phyloP scores from a whole-genome alignment of 2,113 vertebrate genomes.

The Misgurnus mizolepis region DNA sequence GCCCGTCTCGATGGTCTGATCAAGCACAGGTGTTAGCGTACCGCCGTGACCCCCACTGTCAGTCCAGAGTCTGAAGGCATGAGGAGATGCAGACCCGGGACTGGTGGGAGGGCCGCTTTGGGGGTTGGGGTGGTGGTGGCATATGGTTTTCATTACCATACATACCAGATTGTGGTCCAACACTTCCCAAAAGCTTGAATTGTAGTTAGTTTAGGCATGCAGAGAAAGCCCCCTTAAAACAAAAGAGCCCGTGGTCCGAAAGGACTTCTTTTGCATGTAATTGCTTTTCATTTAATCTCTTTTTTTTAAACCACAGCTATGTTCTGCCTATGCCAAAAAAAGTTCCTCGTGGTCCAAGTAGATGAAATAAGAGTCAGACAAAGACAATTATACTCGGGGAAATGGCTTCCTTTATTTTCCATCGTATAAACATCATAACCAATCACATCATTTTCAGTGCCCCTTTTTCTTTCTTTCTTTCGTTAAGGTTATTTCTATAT shows the following conservation, averaged over 20 bases:
- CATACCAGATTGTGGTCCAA: constrained; percentile 54
- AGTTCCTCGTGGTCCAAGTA: constrained; percentile 14
- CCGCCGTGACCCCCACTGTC: constrained; percentile 25
- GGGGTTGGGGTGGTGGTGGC: constrained; percentile 55
- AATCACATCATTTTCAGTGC: not conserved
- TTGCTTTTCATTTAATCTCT: constrained; percentile 24
- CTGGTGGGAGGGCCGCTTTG: constrained; percentile 48
- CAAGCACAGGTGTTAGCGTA: constrained; percentile 41
- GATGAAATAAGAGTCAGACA: constrained; percentile 19
- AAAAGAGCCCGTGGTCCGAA: constrained; percentile 2
- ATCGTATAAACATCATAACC: not conserved
- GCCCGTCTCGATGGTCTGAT: constrained; percentile 17
- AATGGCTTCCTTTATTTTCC: constrained; percentile 27
- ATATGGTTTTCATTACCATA: constrained; percentile 60
- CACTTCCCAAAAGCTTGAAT: constrained; percentile 68
- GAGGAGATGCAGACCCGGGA: constrained; percentile 36
- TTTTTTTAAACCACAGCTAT: constrained; percentile 24
- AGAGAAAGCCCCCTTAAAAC: constrained; percentile 22
- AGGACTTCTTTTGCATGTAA: constrained; percentile 9
- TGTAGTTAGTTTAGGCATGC: constrained; percentile 26
- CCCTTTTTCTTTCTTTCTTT: constrained; percentile 8
- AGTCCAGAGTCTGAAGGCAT: constrained; percentile 14
- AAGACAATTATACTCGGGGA: constrained; percentile 9
- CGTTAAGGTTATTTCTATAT: not conserved
- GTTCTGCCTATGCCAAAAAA: constrained; percentile 7